Evolutionary conservation across 2,888 invertebrate species (phyloP).

Genomic region (Leptura quadrifasciata): DNA sequence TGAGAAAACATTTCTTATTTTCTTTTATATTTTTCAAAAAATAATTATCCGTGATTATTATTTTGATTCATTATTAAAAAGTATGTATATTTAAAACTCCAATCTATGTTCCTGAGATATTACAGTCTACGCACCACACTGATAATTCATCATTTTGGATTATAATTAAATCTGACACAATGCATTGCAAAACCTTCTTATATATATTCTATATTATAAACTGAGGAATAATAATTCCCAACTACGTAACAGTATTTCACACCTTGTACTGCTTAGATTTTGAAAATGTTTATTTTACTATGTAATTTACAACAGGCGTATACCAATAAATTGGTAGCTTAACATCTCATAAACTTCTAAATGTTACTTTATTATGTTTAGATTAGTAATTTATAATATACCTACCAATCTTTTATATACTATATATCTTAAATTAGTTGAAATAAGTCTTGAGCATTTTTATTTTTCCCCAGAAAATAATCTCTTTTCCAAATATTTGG

Average conservation of each 20-base stretch:
- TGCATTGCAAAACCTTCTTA: slow-evolving; percentile 25
- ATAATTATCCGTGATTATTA: neutral
- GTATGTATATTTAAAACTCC: neutral
- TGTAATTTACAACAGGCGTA: slow-evolving; percentile 50
- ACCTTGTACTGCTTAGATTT: slow-evolving; percentile 54
- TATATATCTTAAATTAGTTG: slow-evolving; percentile 37
- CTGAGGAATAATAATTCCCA: slow-evolving; percentile 49
- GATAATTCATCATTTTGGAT: neutral
- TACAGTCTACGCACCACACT: neutral
- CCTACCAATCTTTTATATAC: slow-evolving; percentile 41
- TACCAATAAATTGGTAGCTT: slow-evolving; percentile 56
- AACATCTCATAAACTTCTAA: slow-evolving; percentile 53
- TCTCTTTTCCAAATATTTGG: slow-evolving; percentile 36
- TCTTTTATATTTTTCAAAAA: too few relatives aligned
- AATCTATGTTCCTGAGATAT: neutral
- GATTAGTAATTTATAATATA: slow-evolving; percentile 52
- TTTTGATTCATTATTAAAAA: neutral
- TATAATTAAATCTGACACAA: slow-evolving; percentile 21
- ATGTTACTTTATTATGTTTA: slow-evolving; percentile 53
- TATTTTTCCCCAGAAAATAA: slow-evolving; percentile 37
- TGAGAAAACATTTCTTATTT: too few relatives aligned
- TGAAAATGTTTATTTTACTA: slow-evolving; percentile 54
- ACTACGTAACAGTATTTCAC: slow-evolving; percentile 52
- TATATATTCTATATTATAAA: slow-evolving; percentile 36
- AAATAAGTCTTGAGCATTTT: slow-evolving; percentile 36